Base-by-base conservation (phyloP, 1,140 invertebrate genomes). In the Harlomillsia oculata region DNA sequence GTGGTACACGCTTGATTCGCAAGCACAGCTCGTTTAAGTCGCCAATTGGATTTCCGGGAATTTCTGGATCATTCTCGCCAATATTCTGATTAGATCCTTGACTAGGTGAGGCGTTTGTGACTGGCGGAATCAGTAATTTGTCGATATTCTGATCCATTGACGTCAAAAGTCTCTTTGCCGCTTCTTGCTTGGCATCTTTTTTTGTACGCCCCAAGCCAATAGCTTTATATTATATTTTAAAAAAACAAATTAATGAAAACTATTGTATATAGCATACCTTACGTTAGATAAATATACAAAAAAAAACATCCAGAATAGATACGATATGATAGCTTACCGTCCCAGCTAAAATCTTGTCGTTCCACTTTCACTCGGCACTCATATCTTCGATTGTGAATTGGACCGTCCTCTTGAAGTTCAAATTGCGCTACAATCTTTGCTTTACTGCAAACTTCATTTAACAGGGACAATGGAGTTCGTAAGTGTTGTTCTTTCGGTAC, bases 1-100 rank as follows among this genome's bases (percentile, higher is more conserved):
- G 57, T 16, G 53, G 37, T 8, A 54, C 23, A n/a, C 54, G 40
- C 21, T 55, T 59, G 9, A 59, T 28, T 23, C 50, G 43, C n/a
- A 57, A 34, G 45, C 64, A 65, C 3, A 62, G 37, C 23, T 60
- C 59, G 55, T 62, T 62, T 18, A 65, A 41, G 32, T 62, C 60
- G 8, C 60, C 60, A n/a, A 65, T 44, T n/a, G 64, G 64, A 56
- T 65, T 65, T 48, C 60, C 59, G 20, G 48, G 20, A n/a, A 54
- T 40, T 16, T 62, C 63, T 23, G 59, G 56, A 46, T 59, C 63
- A 20, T 26, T 29, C 18, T 62, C 60, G 20, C 18, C 2, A 16
- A n/a, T n/a, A n/a, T 25, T 14, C 9, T 26, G 34, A 26, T 16
- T 16, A 18, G 26, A n/a, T 1, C 39, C 28, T 20, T 18, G 5